Evolutionary conservation across 2,888 invertebrate species (phyloP), one percentile per base, ranked within the genome.

Genomic region (Barypeithes pellucidus): DNA sequence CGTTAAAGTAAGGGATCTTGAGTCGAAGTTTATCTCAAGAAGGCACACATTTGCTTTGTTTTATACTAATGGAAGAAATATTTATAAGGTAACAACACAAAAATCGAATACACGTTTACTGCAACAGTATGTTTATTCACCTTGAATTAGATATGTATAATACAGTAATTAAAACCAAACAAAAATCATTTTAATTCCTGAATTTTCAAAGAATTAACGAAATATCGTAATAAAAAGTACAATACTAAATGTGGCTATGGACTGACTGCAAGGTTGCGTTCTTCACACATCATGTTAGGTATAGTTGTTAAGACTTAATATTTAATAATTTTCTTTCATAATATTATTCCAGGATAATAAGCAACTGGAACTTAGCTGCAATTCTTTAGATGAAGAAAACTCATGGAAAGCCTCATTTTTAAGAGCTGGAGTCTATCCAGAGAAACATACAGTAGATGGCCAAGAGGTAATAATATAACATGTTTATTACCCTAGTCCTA

Each of bases 331-430:
- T 5, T 12, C 1, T 39, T 1, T n/a, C 16, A 8, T 12, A 43
- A 12, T 43, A 7, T n/a, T 43, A 43, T 81, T 80, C 36, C 81
- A 98, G 93, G 99, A 99, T 87, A 98, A 95, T 89, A 99, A 99
- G 86, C 97, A 98, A 87, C 89, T 99, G 80, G 99, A 99, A 88
- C 89, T 99, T 84, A 98, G 98, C 72, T 98, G 98, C 83, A 98
- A 98, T 87, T 97, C 94, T 63, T 94, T 96, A 83, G 98, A 98
- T 82, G 98, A 98, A 80, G 96, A 99, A 29, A 99, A 99, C 86
- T 97, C 97, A 12, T 99, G 99, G 99, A 99, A 99, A 87, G 99
- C 99, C 0, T 99, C 99, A 8, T 98, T 99, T 89, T 90, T 99
- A 33, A 91, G 99, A 78, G 99, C 99, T 70, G 99, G 99, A 61